A percentile compares a stretch with the other conserved stretches of the same genome.
These are phyloP conservation scores for Desmophyllum pertusum DNA, from an alignment of 92 coral and sea anemone genomes.

Conservation along the genomic window DNA sequence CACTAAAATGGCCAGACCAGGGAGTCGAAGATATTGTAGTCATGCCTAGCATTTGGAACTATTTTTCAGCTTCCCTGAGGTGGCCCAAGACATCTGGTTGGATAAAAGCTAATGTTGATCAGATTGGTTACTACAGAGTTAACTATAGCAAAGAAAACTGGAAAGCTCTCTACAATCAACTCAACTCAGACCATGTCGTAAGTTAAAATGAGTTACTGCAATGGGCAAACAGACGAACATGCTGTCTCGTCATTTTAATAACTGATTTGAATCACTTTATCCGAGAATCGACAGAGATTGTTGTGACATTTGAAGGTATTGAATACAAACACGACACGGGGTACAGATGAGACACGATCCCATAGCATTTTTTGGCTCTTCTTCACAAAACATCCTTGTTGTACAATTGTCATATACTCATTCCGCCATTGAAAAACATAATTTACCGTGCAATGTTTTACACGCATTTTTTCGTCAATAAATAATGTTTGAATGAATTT, in stretches of 20 bases:
- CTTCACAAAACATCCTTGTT: too few relatives aligned
- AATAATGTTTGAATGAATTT: not conserved
- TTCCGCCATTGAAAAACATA: too few relatives aligned
- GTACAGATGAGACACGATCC: too few relatives aligned
- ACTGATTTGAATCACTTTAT: not conserved
- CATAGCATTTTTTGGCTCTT: too few relatives aligned
- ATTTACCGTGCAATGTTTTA: too few relatives aligned
- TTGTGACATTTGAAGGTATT: too few relatives aligned
- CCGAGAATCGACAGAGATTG: not conserved
- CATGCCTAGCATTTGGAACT: not conserved
- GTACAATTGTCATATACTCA: not conserved
- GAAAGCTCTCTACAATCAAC: conserved; percentile 53
- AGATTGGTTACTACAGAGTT: conserved; percentile 74
- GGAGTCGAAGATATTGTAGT: not conserved
- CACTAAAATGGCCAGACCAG: not conserved
- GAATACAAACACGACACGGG: not conserved
- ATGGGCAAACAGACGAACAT: too few relatives aligned
- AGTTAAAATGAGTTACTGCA: not conserved
- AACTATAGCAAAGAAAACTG: conserved; percentile 67
- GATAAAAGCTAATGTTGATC: conserved; percentile 67
- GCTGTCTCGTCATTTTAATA: not conserved
- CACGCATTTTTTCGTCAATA: not conserved
- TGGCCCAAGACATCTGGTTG: conserved; percentile 47
- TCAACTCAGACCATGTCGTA: conserved; percentile 55
- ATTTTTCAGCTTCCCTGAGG: conserved; percentile 13